These are phyloP conservation scores for Tetrapedia diversipes DNA, from an alignment of 2,888 invertebrate species.

Conservation along the genomic window DNA sequence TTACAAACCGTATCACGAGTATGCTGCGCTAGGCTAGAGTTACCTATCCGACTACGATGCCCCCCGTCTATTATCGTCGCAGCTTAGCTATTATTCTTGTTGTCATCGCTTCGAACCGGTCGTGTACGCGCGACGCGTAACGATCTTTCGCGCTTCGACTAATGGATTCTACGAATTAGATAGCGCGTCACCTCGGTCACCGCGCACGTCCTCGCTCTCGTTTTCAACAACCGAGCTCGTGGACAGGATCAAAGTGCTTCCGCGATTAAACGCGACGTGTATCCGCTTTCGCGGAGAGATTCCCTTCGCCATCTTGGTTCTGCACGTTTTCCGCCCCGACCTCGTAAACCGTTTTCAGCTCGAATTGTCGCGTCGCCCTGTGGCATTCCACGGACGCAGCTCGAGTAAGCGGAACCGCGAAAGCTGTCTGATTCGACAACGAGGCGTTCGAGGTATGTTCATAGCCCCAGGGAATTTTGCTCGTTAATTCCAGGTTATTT, in stretches of 20 bases:
- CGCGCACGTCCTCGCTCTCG: neutral
- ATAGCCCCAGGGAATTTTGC: conserved; percentile 16
- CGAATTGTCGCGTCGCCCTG: neutral
- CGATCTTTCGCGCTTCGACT: conserved; percentile 44
- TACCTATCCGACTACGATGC: neutral
- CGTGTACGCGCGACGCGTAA: conserved; percentile 32
- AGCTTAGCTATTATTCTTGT: conserved; percentile 54
- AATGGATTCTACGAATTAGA: conserved; percentile 65
- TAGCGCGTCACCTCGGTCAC: conserved; percentile 27
- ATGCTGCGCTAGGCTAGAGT: neutral
- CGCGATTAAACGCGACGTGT: conserved; percentile 46
- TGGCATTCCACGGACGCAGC: no score
- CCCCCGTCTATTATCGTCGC: conserved; percentile 46
- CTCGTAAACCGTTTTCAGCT: neutral
- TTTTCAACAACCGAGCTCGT: neutral
- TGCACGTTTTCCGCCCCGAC: neutral
- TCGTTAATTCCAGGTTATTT: conserved; percentile 50
- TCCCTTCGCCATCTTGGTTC: neutral
- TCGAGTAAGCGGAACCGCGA: neutral
- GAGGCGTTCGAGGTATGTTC: neutral
- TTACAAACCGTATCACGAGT: conserved; percentile 1
- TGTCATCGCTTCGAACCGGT: conserved; percentile 32
- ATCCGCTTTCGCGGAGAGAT: neutral
- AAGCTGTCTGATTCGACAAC: neutral
- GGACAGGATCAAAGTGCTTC: neutral